Conservation (phyloP, 2,888 invertebrate genomes). For the Trissolcus japonicus region DNA sequence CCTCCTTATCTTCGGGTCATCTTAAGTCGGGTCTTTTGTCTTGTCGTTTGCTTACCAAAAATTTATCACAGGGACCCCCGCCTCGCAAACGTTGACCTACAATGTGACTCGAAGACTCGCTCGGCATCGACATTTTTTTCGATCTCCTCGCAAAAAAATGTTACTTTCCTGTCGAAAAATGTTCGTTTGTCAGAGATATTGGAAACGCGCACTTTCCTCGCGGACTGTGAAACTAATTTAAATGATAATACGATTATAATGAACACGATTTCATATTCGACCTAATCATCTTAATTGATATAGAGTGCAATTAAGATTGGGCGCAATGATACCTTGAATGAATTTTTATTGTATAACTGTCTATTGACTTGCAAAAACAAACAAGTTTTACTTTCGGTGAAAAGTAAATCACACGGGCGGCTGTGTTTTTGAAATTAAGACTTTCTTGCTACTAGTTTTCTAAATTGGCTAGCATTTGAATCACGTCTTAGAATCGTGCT, state of each 20-base stretch:
- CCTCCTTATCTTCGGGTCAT: constrained; percentile 2
- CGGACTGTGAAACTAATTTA: not conserved
- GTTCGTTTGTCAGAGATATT: no score
- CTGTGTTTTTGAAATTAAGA: not conserved
- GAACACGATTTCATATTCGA: not conserved
- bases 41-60: constrained; percentile 1
- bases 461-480: not conserved
- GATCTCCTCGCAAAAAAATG: no score
- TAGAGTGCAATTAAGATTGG: not conserved
- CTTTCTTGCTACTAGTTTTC: constrained; percentile 3
- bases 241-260: not conserved
- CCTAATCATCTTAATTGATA: constrained; percentile 3
- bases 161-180: no score
- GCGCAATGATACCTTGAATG: not conserved
- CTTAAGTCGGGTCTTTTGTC: not conserved
- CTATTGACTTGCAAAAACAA: constrained; percentile 6
- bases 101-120: no score
- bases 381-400: constrained; percentile 28
- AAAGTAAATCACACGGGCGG: constrained; percentile 10
- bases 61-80: not conserved
- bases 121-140: no score
- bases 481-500: not conserved
- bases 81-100: not conserved
- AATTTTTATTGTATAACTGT: constrained; percentile 13
- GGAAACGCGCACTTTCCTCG: not conserved